These are phyloP conservation scores for Notechis scutatus DNA, from an alignment of 2,113 vertebrate genomes.

Conservation along the genomic window DNA sequence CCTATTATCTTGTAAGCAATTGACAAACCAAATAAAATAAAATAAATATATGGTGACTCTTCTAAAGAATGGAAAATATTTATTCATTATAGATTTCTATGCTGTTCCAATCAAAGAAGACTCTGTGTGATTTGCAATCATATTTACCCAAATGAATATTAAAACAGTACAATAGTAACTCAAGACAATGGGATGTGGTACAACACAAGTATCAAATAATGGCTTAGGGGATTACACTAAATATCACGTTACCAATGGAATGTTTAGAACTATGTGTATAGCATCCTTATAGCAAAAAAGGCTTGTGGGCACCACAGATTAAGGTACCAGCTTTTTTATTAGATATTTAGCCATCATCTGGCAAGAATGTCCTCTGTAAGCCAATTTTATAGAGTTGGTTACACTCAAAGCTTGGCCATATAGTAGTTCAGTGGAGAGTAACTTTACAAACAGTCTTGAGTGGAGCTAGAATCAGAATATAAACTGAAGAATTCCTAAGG, in stretches of 20 bases:
- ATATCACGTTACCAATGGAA: background rate
- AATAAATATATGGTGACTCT: background rate
- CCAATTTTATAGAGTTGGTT: background rate
- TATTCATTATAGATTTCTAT: background rate
- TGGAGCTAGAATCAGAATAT: background rate
- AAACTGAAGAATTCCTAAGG: background rate
- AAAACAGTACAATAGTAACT: background rate
- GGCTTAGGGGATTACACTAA: background rate
- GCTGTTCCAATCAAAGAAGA: background rate
- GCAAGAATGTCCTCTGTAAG: background rate
- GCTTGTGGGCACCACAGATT: background rate
- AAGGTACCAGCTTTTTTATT: background rate
- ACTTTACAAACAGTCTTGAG: background rate
- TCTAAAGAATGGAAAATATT: background rate
- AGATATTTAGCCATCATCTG: background rate
- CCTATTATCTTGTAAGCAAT: too few species aligned
- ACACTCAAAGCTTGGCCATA: background rate
- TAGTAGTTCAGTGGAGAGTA: background rate
- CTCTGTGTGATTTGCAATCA: background rate
- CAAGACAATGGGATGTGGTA: background rate
- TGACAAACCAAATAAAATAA: too few species aligned
- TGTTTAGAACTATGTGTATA: background rate
- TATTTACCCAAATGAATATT: background rate
- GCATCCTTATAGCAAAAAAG: background rate
- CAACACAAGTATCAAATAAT: background rate